These are phyloP conservation scores for Blennius ocellaris DNA, from an alignment of 2,113 vertebrate species.

Conservation along the genomic window DNA sequence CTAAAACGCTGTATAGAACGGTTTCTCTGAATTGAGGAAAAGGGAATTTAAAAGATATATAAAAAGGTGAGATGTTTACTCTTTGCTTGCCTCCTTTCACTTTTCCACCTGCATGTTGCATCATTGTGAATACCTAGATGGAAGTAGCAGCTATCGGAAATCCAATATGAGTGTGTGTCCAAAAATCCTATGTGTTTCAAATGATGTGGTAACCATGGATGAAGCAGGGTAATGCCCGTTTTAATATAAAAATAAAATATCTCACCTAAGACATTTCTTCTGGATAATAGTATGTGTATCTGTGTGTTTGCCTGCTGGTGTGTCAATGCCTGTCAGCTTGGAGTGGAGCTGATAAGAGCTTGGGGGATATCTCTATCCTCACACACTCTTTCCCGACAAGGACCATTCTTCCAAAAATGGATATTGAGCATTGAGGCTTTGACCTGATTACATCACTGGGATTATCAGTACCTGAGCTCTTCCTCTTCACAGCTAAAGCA, in stretches of 20 bases:
- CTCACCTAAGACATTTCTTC: slow-evolving; percentile 45
- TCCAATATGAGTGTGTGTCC: slow-evolving; percentile 14
- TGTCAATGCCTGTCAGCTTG: slow-evolving; percentile 36
- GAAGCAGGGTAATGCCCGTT: not conserved
- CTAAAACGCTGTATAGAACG: slow-evolving; percentile 19
- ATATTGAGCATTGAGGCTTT: slow-evolving; percentile 43
- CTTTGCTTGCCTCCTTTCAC: slow-evolving; percentile 42
- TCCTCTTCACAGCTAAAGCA: not conserved
- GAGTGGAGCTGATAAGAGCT: slow-evolving; percentile 61
- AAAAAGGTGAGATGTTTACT: slow-evolving; percentile 31
- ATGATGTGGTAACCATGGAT: slow-evolving; percentile 51
- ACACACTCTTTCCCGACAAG: slow-evolving; percentile 50
- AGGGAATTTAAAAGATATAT: not conserved
- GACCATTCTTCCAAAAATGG: slow-evolving; percentile 45
- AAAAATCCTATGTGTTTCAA: slow-evolving; percentile 26
- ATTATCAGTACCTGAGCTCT: slow-evolving; percentile 7
- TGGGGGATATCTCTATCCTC: slow-evolving; percentile 48
- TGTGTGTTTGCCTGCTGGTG: slow-evolving; percentile 10
- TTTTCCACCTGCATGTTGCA: slow-evolving; percentile 56
- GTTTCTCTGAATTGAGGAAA: slow-evolving; percentile 24
- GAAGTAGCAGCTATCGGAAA: slow-evolving; percentile 16
- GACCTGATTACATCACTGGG: slow-evolving; percentile 56
- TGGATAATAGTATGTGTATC: slow-evolving; percentile 35
- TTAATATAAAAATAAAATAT: slow-evolving; percentile 3
- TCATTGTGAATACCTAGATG: slow-evolving; percentile 32